phyloP scores from a whole-genome alignment of 2,888 invertebrate genomes.

The Tryphoninae sp. region DNA sequence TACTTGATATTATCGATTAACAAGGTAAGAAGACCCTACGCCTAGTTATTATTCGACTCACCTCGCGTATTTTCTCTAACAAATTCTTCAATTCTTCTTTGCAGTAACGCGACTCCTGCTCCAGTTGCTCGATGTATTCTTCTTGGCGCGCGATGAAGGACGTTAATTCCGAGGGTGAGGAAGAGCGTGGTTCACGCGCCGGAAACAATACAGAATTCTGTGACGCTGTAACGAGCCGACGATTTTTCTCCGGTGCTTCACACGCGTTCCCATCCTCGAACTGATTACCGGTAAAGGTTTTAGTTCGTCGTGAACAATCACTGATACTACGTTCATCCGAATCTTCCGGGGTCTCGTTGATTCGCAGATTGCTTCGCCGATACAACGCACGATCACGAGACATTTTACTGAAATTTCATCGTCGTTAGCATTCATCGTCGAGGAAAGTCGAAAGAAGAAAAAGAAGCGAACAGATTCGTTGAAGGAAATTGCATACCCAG shows the following conservation, averaged over 20 bases:
- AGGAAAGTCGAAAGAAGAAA: not conserved
- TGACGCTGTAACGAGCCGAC: constrained; percentile 64
- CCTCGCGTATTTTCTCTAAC: constrained; percentile 91
- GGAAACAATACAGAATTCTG: constrained; percentile 66
- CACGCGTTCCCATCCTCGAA: constrained; percentile 54
- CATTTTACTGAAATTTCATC: constrained; percentile 59
- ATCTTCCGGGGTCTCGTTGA: constrained; percentile 83
- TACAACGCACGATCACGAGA: constrained; percentile 64
- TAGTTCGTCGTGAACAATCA: constrained; percentile 73
- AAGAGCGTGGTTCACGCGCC: constrained; percentile 67
- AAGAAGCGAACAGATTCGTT: not conserved
- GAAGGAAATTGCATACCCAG: constrained; percentile 64
- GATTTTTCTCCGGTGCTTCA: constrained; percentile 61
- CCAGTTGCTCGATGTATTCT: constrained; percentile 93
- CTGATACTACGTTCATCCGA: constrained; percentile 83
- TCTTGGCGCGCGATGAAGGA: constrained; percentile 93
- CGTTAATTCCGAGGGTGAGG: constrained; percentile 86
- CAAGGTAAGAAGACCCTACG: constrained; percentile 21
- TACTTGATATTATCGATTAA: constrained; percentile 39
- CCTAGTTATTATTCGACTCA: constrained; percentile 55
- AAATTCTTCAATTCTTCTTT: constrained; percentile 90
- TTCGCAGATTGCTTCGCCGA: constrained; percentile 67
- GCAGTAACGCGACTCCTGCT: constrained; percentile 92
- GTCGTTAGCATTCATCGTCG: not conserved
- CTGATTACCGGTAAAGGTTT: constrained; percentile 64